phyloP scores from a whole-genome alignment of 2,888 invertebrate species.

The Lagria hirta region DNA sequence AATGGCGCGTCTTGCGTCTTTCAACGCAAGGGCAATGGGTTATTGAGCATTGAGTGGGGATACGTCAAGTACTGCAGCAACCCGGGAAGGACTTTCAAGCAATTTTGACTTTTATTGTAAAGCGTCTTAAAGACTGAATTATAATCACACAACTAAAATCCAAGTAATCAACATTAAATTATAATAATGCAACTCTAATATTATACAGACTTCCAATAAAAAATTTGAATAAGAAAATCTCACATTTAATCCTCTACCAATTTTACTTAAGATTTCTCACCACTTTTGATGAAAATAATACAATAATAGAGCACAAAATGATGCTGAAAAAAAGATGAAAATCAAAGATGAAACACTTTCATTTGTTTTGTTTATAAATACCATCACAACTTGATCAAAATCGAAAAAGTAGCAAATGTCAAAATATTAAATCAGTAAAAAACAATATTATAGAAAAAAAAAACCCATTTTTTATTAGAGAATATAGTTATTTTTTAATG shows the following conservation, averaged over 20 bases:
- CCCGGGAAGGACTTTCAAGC: conserved; percentile 34
- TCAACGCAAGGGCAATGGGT: conserved; percentile 50
- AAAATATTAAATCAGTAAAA: no score
- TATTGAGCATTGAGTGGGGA: conserved; percentile 41
- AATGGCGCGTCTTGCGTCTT: conserved; percentile 55
- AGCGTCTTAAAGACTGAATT: conserved; percentile 1
- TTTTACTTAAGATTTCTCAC: conserved; percentile 3
- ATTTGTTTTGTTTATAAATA: conserved; percentile 22
- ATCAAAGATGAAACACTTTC: conserved; percentile 13
- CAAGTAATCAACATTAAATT: conserved; percentile 12
- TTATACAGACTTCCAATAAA: conserved; percentile 13
- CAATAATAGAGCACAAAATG: no score
- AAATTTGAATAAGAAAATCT: not conserved
- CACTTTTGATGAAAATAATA: no score
- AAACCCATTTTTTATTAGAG: no score
- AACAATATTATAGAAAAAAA: no score
- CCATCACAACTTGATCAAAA: no score
- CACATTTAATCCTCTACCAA: conserved; percentile 4
- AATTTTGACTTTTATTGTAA: conserved; percentile 9
- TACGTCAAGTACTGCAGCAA: conserved; percentile 44
- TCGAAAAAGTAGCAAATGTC: no score
- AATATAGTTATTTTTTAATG: no score
- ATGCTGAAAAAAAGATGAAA: no score
- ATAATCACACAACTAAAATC: conserved; percentile 9
- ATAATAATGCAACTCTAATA: no score